These are phyloP conservation scores for Villa cingulata DNA, from an alignment of 2,888 invertebrate species.

Conservation along the genomic window DNA sequence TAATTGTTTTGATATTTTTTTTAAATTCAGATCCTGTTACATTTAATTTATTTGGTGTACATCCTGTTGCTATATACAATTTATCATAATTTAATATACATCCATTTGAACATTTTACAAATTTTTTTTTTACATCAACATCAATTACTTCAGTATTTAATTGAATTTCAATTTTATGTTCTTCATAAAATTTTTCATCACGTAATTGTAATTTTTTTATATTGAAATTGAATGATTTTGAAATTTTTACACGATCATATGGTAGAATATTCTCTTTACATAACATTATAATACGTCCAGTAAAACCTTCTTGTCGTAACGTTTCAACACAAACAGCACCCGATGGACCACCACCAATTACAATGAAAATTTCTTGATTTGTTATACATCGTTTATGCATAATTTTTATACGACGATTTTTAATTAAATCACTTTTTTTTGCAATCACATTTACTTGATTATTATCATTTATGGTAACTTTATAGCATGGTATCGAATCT, in stretches of 20 bases:
- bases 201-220: conserved; percentile 60
- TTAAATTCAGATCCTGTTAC: conserved; percentile 58
- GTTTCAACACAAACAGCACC: conserved; percentile 80
- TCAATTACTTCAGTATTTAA: conserved; percentile 53
- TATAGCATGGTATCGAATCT: conserved; percentile 80
- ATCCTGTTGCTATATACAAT: conserved; percentile 75
- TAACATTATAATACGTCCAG: conserved; percentile 66
- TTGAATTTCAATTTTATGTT: conserved; percentile 60
- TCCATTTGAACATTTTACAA: conserved; percentile 54
- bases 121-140: conserved; percentile 49
- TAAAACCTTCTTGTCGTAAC: conserved; percentile 78
- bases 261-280: conserved; percentile 70
- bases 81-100: conserved; percentile 54
- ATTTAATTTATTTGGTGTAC: conserved; percentile 50
- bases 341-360: conserved; percentile 84
- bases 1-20: conserved; percentile 57
- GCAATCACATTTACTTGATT: conserved; percentile 62
- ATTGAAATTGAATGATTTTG: conserved; percentile 61
- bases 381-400: conserved; percentile 41
- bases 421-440: conserved; percentile 35
- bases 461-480: conserved; percentile 53
- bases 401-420: conserved; percentile 50
- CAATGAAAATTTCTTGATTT: conserved; percentile 45
- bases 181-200: conserved; percentile 56
- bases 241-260: conserved; percentile 86